These are phyloP conservation scores for Spodoptera exigua DNA, from an alignment of 2,888 invertebrate genomes.

Conservation along the genomic window DNA sequence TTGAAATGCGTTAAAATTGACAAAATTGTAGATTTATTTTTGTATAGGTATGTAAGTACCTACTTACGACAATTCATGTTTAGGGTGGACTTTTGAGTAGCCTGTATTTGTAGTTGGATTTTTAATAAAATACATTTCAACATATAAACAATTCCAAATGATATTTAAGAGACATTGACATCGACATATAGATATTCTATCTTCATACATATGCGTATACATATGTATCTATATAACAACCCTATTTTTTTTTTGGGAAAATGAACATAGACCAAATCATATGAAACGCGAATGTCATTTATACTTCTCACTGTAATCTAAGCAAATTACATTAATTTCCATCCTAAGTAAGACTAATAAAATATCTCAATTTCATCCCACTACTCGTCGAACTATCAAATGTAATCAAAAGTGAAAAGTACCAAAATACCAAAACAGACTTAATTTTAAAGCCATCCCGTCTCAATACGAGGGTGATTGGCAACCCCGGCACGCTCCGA, in stretches of 20 bases:
- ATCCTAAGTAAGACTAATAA: conserved; percentile 25
- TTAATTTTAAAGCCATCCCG: conserved; percentile 61
- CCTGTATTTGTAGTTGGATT: background rate
- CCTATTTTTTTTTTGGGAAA: no score
- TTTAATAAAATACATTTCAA: background rate
- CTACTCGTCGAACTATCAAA: conserved; percentile 34
- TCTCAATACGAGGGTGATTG: conserved; percentile 72
- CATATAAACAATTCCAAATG: no score
- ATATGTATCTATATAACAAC: no score
- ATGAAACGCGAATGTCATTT: no score
- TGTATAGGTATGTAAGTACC: no score
- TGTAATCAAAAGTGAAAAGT: conserved; percentile 54
- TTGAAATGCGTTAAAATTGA: conserved; percentile 5
- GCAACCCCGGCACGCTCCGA: conserved; percentile 44
- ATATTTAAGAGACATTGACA: no score
- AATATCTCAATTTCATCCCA: conserved; percentile 36
- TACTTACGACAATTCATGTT: no score
- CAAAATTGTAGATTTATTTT: conserved; percentile 3
- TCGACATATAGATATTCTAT: no score
- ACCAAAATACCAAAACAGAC: conserved; percentile 53
- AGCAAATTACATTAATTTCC: background rate
- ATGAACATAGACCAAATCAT: no score
- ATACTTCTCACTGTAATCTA: background rate
- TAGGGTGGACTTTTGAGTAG: no score
- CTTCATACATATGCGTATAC: no score